phyloP scores from a whole-genome alignment of 2,113 vertebrate species.

The Orthonyx spaldingii region DNA sequence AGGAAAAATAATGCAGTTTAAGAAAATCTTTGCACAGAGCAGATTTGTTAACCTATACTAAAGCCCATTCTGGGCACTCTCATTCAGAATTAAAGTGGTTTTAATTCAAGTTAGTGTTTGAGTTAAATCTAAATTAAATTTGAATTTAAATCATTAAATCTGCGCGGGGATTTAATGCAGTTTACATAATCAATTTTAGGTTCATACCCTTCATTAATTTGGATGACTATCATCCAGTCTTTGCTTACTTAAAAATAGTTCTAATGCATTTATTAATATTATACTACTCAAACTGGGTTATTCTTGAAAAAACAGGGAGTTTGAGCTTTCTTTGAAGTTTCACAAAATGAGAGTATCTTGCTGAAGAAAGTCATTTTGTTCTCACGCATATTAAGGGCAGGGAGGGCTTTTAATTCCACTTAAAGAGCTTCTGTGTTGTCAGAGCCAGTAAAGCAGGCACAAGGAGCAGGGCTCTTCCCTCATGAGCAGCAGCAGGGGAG shows the following conservation, averaged over 20 bases:
- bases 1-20: neutral
- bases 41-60: conserved; percentile 25
- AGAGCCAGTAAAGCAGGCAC: neutral
- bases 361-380: neutral
- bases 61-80: conserved; percentile 9
- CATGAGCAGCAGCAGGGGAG: neutral
- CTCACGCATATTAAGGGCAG: neutral
- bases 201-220: conserved; percentile 63
- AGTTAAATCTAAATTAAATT: conserved; percentile 67
- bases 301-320: conserved; percentile 17
- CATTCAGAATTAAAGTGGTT: conserved; percentile 51
- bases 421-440: neutral
- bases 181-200: conserved; percentile 68
- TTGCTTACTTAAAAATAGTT: conserved; percentile 64
- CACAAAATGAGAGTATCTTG: neutral
- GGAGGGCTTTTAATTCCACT: neutral
- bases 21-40: conserved; percentile 36
- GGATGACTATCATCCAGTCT: conserved; percentile 50
- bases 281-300: conserved; percentile 36
- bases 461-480: neutral
- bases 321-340: conserved; percentile 39
- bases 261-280: conserved; percentile 62
- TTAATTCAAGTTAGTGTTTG: conserved; percentile 60
- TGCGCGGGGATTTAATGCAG: conserved; percentile 20
- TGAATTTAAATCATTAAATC: conserved; percentile 68